Percentiles rank a stretch among this genome's conserved stretches.
Evolutionary conservation across 2,888 invertebrate genomes (phyloP).

Genomic region (Morpho helenor): DNA sequence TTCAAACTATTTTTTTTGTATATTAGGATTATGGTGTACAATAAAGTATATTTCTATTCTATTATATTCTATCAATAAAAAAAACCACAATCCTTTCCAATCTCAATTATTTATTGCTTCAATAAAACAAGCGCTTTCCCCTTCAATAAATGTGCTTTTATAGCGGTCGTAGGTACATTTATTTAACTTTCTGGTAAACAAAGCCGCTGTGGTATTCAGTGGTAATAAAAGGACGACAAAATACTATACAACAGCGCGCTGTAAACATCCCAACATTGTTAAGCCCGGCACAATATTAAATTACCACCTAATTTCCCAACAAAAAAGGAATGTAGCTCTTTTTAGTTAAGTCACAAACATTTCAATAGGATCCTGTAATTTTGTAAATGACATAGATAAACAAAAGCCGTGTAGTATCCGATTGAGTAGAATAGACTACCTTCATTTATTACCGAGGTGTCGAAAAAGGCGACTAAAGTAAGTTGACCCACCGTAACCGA

Average conservation of each 20-base stretch:
- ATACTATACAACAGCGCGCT: slow-evolving; percentile 20
- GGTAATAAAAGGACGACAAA: slow-evolving; percentile 37
- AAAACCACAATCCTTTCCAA: slow-evolving; percentile 1
- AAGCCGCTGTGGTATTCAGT: slow-evolving; percentile 36
- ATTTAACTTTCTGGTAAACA: slow-evolving; percentile 33
- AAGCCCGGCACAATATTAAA: slow-evolving; percentile 3
- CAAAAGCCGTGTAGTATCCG: too few relatives aligned
- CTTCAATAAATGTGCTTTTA: slow-evolving; percentile 16
- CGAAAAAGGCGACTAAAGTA: too few relatives aligned
- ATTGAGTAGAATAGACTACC: too few relatives aligned
- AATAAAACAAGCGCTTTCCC: slow-evolving; percentile 14
- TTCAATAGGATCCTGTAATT: neutral
- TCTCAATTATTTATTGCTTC: slow-evolving; percentile 15
- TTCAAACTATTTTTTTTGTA: too few relatives aligned
- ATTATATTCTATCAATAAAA: neutral
- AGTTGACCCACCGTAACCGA: too few relatives aligned
- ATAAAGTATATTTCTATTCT: too few relatives aligned
- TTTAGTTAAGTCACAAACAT: neutral
- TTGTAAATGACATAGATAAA: too few relatives aligned
- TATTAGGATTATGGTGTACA: too few relatives aligned
- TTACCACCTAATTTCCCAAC: slow-evolving; percentile 4
- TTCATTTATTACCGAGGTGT: too few relatives aligned
- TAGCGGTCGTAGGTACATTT: slow-evolving; percentile 26
- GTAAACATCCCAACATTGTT: slow-evolving; percentile 19
- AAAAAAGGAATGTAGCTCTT: slow-evolving; percentile 1